Conservation (phyloP, 2,888 invertebrate genomes). For the Stratiomys singularior region DNA sequence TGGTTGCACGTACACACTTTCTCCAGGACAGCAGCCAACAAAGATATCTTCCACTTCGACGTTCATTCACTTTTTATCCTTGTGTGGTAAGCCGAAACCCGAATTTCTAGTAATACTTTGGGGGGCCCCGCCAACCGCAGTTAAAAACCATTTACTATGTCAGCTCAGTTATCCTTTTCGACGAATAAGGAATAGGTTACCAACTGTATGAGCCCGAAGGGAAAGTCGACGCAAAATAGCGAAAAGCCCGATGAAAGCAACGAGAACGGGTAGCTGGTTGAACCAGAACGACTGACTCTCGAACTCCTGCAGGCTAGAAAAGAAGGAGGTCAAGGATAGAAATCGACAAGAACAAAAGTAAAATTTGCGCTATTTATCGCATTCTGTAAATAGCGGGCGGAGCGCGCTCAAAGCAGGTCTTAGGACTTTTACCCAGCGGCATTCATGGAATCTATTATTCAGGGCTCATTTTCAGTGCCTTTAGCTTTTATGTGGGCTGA, state of each 20-base stretch:
- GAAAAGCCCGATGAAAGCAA: background rate
- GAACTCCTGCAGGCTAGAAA: background rate
- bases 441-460: slow-evolving; percentile 22
- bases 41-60: slow-evolving; percentile 11
- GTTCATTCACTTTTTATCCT: slow-evolving; percentile 35
- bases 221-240: too few relatives aligned
- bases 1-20: background rate
- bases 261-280: background rate
- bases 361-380: slow-evolving; percentile 39
- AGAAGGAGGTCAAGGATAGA: slow-evolving; percentile 41
- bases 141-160: background rate
- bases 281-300: slow-evolving; percentile 6
- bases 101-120: slow-evolving; percentile 19
- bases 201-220: background rate
- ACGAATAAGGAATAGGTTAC: slow-evolving; percentile 15
- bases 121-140: slow-evolving; percentile 16
- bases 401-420: background rate
- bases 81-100: slow-evolving; percentile 34
- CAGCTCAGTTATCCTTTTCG: background rate
- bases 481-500: slow-evolving; percentile 19
- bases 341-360: slow-evolving; percentile 44
- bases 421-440: background rate
- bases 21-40: slow-evolving; percentile 4
- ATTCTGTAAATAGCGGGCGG: slow-evolving; percentile 20
- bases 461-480: slow-evolving; percentile 1